Conservation (phyloP, 1,140 invertebrate genomes). For the Drosophila eugracilis region DNA sequence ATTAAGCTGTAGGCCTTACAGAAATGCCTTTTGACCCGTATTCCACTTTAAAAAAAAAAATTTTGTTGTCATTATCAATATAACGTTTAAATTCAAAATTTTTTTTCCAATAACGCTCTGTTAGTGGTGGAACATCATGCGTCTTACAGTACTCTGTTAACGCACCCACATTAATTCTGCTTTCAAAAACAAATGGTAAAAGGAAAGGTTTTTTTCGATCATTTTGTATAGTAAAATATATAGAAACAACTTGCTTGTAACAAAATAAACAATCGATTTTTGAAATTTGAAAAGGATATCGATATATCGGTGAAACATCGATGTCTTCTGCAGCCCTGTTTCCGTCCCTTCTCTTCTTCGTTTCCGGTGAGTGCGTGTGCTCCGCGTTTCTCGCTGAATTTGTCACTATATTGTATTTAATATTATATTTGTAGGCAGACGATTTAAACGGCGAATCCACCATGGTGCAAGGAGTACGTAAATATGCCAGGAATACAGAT, state of each 20-base stretch:
- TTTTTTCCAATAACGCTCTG: background rate
- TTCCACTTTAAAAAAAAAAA: no score
- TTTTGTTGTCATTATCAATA: background rate
- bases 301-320: background rate
- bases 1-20: no score
- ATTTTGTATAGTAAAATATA: no score
- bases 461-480: slow-evolving; percentile 84
- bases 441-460: slow-evolving; percentile 66
- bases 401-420: slow-evolving; percentile 1
- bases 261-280: background rate
- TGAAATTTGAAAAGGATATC: background rate
- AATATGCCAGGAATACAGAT: slow-evolving; percentile 50
- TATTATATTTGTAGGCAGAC: slow-evolving; percentile 6
- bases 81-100: background rate
- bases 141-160: background rate
- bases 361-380: slow-evolving; percentile 16
- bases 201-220: no score
- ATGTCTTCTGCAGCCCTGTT: background rate
- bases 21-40: no score
- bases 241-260: no score
- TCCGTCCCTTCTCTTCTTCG: slow-evolving; percentile 11
- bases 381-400: slow-evolving; percentile 12
- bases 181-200: no score
- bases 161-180: background rate
- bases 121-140: background rate